Evolutionary conservation across 30 jellyfish, hydroid and myxozoan species (phyloP).

Genomic region (Mastigias papua): DNA sequence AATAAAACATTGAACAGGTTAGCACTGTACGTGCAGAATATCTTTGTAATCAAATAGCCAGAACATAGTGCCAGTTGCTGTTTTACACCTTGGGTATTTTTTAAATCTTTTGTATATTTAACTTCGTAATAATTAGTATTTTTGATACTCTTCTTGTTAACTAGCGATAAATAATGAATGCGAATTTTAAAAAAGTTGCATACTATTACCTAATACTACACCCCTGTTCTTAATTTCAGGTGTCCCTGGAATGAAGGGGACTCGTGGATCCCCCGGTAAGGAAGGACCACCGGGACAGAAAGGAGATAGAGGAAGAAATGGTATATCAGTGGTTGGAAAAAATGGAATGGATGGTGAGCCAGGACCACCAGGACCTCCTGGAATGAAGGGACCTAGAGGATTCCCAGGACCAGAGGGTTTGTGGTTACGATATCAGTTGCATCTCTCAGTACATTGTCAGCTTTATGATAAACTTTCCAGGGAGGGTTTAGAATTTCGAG

Average conservation of each 20-base stretch:
- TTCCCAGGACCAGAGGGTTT: slow-evolving; percentile 85
- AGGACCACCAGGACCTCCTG: slow-evolving; percentile 97
- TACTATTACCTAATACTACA: background rate
- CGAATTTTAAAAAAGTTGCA: too few species aligned
- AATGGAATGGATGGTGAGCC: slow-evolving; percentile 98
- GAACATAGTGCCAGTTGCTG: too few species aligned
- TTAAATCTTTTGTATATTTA: too few species aligned
- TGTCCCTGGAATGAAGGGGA: slow-evolving; percentile 96
- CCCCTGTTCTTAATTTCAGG: slow-evolving; percentile 35
- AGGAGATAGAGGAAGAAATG: slow-evolving; percentile 90
- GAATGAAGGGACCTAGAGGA: slow-evolving; percentile 81
- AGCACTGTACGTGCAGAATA: too few species aligned
- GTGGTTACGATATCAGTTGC: background rate
- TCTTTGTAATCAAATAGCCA: too few species aligned
- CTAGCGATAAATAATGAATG: background rate
- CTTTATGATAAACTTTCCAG: too few species aligned
- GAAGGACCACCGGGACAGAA: slow-evolving; percentile 74
- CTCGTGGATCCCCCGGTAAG: slow-evolving; percentile 77
- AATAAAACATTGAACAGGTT: too few species aligned
- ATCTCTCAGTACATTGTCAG: too few species aligned
- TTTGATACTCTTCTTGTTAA: background rate
- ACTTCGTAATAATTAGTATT: too few species aligned
- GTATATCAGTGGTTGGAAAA: slow-evolving; percentile 66
- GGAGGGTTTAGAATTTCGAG: too few species aligned
- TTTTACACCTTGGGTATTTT: too few species aligned